Conservation (phyloP, 2,113 vertebrate genomes). For the Catharus minimus region DNA sequence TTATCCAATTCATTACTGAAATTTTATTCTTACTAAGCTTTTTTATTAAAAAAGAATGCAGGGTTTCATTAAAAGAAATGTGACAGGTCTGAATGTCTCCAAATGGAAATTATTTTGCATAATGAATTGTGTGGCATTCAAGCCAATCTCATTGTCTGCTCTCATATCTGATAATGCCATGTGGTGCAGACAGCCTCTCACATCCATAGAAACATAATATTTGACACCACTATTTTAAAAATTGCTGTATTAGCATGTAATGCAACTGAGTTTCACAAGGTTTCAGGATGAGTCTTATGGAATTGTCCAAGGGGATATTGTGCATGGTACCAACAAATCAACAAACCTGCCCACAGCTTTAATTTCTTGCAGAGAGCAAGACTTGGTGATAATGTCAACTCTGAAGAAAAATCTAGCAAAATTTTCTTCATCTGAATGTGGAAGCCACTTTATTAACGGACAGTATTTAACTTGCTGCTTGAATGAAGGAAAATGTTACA, state of each 20-base stretch:
- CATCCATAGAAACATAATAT: neutral
- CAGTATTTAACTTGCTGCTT: neutral
- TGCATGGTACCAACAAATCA: neutral
- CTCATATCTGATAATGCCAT: neutral
- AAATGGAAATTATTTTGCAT: constrained; percentile 3
- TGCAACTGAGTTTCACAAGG: neutral
- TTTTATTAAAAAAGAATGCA: neutral
- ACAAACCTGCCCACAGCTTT: neutral
- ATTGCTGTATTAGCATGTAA: neutral
- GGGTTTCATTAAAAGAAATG: neutral
- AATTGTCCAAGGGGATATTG: neutral
- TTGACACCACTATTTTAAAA: neutral
- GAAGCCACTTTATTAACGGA: neutral
- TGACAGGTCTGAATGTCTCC: neutral
- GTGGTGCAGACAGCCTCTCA: neutral
- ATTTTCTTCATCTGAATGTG: neutral
- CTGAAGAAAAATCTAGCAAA: neutral
- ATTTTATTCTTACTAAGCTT: constrained; percentile 12
- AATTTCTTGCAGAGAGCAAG: neutral
- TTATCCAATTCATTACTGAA: neutral
- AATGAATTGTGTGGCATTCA: constrained; percentile 20
- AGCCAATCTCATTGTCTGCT: neutral
- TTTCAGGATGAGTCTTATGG: neutral
- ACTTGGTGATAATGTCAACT: neutral
- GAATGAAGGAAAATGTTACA: neutral